Percentiles rank a stretch among this genome's conserved stretches.
Conservation (phyloP, 2,888 invertebrate genomes). For the Mystacides longicornis region DNA sequence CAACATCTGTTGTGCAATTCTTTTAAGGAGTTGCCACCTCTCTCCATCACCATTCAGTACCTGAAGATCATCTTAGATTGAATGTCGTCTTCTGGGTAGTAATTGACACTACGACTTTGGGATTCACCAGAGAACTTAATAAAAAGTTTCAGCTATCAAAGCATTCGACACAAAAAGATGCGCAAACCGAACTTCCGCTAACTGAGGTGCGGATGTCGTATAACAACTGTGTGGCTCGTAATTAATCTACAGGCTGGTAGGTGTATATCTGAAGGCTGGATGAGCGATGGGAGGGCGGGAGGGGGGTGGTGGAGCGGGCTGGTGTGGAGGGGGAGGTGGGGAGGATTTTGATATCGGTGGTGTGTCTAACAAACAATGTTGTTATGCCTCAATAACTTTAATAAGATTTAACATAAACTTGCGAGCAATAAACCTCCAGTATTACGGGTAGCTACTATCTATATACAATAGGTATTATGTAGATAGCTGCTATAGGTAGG, state of each 20-base stretch:
- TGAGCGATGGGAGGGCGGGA: not conserved
- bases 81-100: no score
- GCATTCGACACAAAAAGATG: no score
- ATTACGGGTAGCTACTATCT: not conserved
- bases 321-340: slow-evolving; percentile 1
- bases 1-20: no score
- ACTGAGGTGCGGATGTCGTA: not conserved
- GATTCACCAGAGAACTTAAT: no score
- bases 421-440: not conserved
- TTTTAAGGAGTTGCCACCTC: no score
- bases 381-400: slow-evolving; percentile 1
- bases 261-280: not conserved
- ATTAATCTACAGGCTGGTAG: slow-evolving; percentile 15
- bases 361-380: slow-evolving; percentile 2
- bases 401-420: slow-evolving; percentile 2
- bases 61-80: no score
- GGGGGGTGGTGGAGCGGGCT: not conserved
- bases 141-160: no score
- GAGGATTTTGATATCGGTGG: slow-evolving; percentile 2
- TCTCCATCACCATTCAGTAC: no score
- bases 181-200: not conserved
- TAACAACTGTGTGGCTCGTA: slow-evolving; percentile 9
- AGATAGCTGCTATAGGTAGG: not conserved
- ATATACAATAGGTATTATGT: not conserved
- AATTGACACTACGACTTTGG: no score